Evolutionary conservation across 2,113 vertebrate species (phyloP).

Genomic region (Melanocharis versteri): DNA sequence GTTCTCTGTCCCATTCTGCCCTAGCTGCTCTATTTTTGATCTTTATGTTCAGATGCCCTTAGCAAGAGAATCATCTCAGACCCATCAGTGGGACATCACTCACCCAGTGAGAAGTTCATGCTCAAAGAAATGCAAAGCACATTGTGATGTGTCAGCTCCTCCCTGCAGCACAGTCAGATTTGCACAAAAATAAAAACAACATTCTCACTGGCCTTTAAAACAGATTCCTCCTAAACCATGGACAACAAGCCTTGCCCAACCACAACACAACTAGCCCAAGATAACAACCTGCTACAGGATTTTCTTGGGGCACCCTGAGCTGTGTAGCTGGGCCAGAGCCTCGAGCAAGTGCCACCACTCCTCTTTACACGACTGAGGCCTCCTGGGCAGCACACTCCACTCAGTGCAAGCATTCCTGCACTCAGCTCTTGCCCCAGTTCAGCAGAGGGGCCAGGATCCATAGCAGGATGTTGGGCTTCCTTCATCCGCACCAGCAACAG

Average conservation of each 20-base stretch:
- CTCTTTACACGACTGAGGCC: accelerated
- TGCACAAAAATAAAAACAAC: background rate
- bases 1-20: background rate
- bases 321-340: background rate
- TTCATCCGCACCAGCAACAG: background rate
- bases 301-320: background rate
- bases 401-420: accelerated
- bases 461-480: background rate
- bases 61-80: background rate
- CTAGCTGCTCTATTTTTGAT: background rate
- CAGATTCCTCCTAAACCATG: background rate
- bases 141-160: background rate
- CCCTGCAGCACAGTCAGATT: background rate
- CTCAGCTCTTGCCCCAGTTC: background rate
- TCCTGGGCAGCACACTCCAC: background rate
- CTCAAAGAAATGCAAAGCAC: background rate
- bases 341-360: accelerated
- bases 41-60: background rate
- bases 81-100: background rate
- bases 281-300: accelerated
- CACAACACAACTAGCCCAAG: background rate
- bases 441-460: background rate
- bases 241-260: background rate
- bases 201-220: background rate
- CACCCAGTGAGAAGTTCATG: background rate